Evolutionary conservation across 2,797 vertebrate genomes (phyloP).

Genomic region (Sebastiscus albofasciatus): DNA sequence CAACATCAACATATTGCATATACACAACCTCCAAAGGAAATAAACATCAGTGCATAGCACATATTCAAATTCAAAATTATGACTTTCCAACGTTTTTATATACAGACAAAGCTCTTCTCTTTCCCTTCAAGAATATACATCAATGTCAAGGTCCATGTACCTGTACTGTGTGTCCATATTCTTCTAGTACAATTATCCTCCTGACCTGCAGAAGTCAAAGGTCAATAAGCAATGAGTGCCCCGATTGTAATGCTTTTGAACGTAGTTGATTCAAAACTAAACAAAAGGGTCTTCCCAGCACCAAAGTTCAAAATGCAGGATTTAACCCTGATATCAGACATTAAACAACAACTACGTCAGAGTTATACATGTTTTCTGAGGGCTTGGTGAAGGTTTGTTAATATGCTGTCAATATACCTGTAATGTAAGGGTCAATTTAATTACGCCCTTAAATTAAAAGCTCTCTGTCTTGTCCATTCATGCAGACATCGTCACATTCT

Average conservation of each 20-base stretch:
- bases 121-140: not conserved
- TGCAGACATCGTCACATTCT: constrained; percentile 5
- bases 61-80: not conserved
- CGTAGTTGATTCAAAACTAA: not conserved
- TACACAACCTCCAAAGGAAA: not conserved
- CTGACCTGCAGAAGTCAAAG: not conserved
- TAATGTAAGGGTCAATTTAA: not conserved
- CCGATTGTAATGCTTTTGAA: not conserved
- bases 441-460: not conserved
- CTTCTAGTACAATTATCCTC: not conserved
- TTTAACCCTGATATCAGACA: not conserved
- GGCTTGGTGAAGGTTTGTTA: not conserved
- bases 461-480: not conserved
- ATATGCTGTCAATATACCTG: not conserved
- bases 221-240: not conserved
- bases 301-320: not conserved
- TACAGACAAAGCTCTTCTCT: not conserved
- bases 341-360: not conserved
- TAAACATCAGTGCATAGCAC: not conserved
- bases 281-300: not conserved
- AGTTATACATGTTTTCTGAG: not conserved
- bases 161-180: not conserved
- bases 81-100: not conserved
- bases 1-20: not conserved
- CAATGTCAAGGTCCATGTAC: not conserved